phyloP scores from a whole-genome alignment of 2,113 vertebrate genomes.

The Himantopus leucocephalus region DNA sequence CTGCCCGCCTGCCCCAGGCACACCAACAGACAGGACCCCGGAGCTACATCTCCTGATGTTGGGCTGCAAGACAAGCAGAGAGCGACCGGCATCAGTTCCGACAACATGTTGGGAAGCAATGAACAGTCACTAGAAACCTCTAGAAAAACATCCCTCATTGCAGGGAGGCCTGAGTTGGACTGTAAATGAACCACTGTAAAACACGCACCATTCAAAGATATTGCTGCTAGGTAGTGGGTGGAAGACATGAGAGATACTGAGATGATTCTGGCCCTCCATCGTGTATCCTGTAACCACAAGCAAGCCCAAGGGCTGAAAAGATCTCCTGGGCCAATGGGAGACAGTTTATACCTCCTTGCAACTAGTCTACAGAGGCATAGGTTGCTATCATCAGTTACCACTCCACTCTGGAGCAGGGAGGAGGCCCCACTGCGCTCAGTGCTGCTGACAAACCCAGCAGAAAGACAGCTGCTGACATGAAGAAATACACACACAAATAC shows the following conservation, averaged over 20 bases:
- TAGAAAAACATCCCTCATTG: neutral
- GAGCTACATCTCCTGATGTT: neutral
- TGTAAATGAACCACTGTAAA: neutral
- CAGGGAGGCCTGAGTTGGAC: fast-evolving
- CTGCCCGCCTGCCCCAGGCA: neutral
- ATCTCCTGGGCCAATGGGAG: neutral
- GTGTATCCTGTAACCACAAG: fast-evolving
- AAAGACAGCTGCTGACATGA: neutral
- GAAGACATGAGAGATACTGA: neutral
- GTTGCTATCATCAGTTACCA: neutral
- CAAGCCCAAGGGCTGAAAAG: neutral
- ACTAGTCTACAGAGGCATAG: neutral
- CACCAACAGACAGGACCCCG: neutral
- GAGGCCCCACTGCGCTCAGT: neutral
- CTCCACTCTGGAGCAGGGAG: fast-evolving
- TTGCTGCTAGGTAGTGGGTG: neutral
- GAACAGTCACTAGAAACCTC: neutral
- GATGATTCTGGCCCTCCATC: neutral
- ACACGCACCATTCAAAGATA: neutral
- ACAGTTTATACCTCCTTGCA: neutral
- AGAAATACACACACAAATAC: neutral
- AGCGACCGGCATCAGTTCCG: neutral
- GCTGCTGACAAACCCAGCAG: neutral
- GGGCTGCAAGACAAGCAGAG: neutral
- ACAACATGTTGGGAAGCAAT: neutral